Base-by-base conservation (phyloP, 2,888 invertebrate genomes). In the Cacoxenus indagator region DNA sequence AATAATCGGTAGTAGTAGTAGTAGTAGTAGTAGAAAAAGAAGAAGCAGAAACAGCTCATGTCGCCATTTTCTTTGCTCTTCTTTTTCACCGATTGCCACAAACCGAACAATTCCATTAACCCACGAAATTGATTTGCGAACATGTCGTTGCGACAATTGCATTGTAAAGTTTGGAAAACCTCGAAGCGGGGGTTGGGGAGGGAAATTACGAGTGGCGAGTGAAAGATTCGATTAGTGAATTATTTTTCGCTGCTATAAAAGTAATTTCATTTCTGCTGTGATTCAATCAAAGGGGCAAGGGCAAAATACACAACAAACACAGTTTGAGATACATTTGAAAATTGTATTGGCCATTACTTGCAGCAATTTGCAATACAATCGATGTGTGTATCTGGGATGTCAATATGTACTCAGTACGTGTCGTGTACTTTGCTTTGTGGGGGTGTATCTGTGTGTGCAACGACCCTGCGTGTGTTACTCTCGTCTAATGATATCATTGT, bases 321-420 rank as follows among this genome's bases (percentile, higher is more conserved):
- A 2, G 17, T 8, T 48, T 19, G 6, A 48, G n/a, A 6, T 1
- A 48, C 17, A n/a, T n/a, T 64, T 76, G 79, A 76, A 82, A 79
- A 83, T 81, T 75, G 77, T 75, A 19, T 19, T 19, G 72, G 75
- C 82, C 74, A 79, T 83, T 83, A 82, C 83, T 82, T 82, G 82
- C 83, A 81, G 82, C 79, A 83, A 83, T 83, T 83, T 82, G 83
- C 79, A 79, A 83, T 82, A 82, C 79, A 76, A 77, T 76, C 14
- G 37, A 37, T 37, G 37, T 8, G 9, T 37, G 14, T 37, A 8
- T 11, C 37, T 11, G 37, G 14, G 37, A 37, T 14, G 14, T 37
- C 5, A 37, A 5, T 11, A 8, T 37, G 3, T 0, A 4, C 37
- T 37, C 37, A n/a, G n/a, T n/a, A n/a, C n/a, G n/a, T n/a, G n/a